Evolutionary conservation across 2,888 invertebrate genomes (phyloP).

Genomic region (Lymantria dispar): DNA sequence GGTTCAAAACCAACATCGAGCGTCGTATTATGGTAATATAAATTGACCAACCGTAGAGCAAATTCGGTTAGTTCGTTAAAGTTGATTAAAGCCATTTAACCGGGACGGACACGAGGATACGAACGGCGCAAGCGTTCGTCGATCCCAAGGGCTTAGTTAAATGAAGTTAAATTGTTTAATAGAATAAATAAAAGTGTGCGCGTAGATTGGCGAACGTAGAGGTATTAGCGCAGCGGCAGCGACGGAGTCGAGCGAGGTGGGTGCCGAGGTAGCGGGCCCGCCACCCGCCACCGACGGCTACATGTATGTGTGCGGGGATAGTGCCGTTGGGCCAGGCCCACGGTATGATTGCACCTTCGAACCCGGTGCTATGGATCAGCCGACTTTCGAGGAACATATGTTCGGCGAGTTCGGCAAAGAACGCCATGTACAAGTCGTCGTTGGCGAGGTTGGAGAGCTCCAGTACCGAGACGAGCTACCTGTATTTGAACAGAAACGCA

Average conservation of each 20-base stretch:
- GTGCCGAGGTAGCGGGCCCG: constrained; percentile 75
- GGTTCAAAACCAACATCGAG: constrained; percentile 50
- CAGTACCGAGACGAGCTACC: constrained; percentile 77
- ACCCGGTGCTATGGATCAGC: constrained; percentile 84
- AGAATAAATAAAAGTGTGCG: constrained; percentile 56
- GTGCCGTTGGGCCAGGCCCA: constrained; percentile 49
- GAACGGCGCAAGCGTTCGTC: constrained; percentile 75
- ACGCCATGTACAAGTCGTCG: constrained; percentile 73
- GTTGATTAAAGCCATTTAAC: constrained; percentile 83
- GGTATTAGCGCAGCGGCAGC: constrained; percentile 44
- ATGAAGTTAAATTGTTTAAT: constrained; percentile 80
- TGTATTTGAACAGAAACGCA: constrained; percentile 64
- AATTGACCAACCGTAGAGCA: constrained; percentile 82
- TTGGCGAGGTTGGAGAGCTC: constrained; percentile 74
- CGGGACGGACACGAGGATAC: constrained; percentile 75
- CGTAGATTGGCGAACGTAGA: constrained; percentile 40
- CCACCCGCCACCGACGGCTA: constrained; percentile 73
- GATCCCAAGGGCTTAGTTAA: constrained; percentile 70
- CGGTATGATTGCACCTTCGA: constrained; percentile 75
- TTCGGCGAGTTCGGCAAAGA: constrained; percentile 88
- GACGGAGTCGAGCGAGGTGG: constrained; percentile 75
- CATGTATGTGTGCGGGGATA: constrained; percentile 77
- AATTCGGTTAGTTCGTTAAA: constrained; percentile 83
- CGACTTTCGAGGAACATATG: constrained; percentile 89
- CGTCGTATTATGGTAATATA: constrained; percentile 80